Base-by-base conservation (phyloP, 1,140 invertebrate species). In the Antheraea mylitta region DNA sequence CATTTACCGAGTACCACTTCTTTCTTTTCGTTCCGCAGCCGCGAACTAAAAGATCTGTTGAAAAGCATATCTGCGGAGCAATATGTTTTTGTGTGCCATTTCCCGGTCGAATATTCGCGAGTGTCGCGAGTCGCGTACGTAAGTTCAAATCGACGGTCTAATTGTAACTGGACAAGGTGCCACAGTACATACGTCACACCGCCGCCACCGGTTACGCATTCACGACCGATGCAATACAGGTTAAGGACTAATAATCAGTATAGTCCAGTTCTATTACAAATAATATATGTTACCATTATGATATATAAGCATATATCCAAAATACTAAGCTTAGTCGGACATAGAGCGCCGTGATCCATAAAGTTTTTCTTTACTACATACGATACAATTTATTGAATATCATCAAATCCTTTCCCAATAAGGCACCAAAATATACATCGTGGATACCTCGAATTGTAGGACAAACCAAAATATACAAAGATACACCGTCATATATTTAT, bases 1-100 rank as follows among this genome's bases (percentile, higher is more conserved):
- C 7, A 53, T 36, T 86, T 86, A 87, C 85, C 85, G 67, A 87
- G 82, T 30, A 87, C 64, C 22, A 89, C 64, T 76, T 89, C 83
- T 74, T 80, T 86, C 62, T 74, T 58, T 18, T 78, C 80, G 73
- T 79, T 74, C 66, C 84, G 74, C 36, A 89, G 76, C 36, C 84
- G 75, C 30, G 82, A 83, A 70, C 82, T 82, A 72, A 86, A 83
- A n/a, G 85, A 87, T 73, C 82, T 78, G 75, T 81, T 81, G 68
- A 77, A 79, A 68, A 87, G 67, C 84, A 87, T 89, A 66, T 77
- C 62, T 67, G 65, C 11, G 59, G 62, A 69, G 42, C 53, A 61
- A 53, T 64, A 38, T 61, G 62, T 72, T 66, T 65, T 65, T 61
- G 36, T 36, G 59, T 71, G 74, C 69, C 83, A 84, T 81, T 70